Evolutionary conservation across 2,888 invertebrate species (phyloP).

Genomic region (Esperia sulphurella): DNA sequence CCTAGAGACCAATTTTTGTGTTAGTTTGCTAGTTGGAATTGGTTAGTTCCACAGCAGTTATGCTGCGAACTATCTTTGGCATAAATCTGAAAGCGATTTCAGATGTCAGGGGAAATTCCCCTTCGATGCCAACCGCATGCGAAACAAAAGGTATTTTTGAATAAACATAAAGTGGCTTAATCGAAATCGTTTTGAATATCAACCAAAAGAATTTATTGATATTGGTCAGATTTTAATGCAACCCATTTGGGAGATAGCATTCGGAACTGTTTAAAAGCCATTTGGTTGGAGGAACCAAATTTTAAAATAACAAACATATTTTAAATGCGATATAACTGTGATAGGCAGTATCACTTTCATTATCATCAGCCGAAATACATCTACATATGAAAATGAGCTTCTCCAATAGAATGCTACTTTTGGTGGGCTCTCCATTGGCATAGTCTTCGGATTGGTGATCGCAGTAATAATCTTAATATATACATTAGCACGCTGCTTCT

Average conservation of each 20-base stretch:
- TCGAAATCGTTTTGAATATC: conserved; percentile 5
- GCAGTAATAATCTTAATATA: too few species aligned
- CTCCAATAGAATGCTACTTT: too few species aligned
- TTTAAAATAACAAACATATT: background rate
- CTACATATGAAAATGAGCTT: too few species aligned
- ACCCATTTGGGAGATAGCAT: conserved; percentile 3
- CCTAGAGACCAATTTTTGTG: too few species aligned
- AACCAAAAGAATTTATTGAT: conserved; percentile 8
- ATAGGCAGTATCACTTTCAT: too few species aligned
- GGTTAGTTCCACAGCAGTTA: background rate
- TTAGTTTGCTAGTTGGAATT: too few species aligned
- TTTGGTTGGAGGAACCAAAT: background rate
- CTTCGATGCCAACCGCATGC: background rate
- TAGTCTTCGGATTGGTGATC: too few species aligned
- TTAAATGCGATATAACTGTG: background rate
- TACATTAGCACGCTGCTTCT: too few species aligned
- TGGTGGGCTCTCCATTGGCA: too few species aligned
- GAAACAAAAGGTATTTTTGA: conserved; percentile 10
- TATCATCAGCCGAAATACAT: too few species aligned
- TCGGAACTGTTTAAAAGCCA: background rate
- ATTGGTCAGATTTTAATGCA: conserved; percentile 9
- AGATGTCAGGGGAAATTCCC: conserved; percentile 5
- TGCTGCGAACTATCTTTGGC: background rate
- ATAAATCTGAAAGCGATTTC: background rate
- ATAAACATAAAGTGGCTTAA: conserved; percentile 13